phyloP scores from a whole-genome alignment of 2,797 vertebrate genomes.

The Neosalanx taihuensis region DNA sequence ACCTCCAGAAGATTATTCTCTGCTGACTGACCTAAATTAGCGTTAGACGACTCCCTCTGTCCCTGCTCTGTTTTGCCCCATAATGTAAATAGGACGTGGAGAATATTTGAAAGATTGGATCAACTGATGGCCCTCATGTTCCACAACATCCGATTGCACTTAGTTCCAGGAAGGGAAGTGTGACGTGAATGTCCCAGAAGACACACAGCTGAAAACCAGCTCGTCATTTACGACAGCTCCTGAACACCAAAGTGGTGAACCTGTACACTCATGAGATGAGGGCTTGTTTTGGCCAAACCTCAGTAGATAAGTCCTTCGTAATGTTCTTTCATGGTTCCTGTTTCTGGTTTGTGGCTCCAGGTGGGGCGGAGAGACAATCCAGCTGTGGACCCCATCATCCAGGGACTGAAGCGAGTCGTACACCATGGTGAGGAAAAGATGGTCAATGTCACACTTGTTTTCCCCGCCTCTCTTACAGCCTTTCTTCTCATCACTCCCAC shows the following conservation, averaged over 20 bases:
- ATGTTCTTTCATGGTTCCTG: constrained; percentile 33
- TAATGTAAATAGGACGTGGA: constrained; percentile 65
- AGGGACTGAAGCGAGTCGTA: constrained; percentile 95
- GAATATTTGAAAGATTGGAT: constrained; percentile 38
- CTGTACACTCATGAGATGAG: too few species aligned
- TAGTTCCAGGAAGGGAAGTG: not conserved
- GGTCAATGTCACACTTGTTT: constrained; percentile 7
- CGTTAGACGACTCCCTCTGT: constrained; percentile 58
- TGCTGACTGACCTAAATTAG: constrained; percentile 74
- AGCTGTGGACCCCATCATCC: constrained; percentile 96
- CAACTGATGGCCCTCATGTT: not conserved
- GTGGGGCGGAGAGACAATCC: constrained; percentile 93
- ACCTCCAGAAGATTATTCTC: constrained; percentile 68
- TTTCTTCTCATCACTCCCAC: not conserved
- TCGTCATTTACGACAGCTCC: too few species aligned
- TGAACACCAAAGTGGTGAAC: too few species aligned
- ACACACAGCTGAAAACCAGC: not conserved
- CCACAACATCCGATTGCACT: not conserved
- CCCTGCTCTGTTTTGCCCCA: constrained; percentile 62
- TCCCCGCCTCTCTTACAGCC: not conserved
- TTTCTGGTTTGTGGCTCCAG: constrained; percentile 64
- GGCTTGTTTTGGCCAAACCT: too few species aligned
- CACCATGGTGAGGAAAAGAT: constrained; percentile 90
- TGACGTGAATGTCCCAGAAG: not conserved
- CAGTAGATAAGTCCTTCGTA: too few species aligned